Conservation (phyloP, 2,113 vertebrate genomes). For the Tonatia bakeri region DNA sequence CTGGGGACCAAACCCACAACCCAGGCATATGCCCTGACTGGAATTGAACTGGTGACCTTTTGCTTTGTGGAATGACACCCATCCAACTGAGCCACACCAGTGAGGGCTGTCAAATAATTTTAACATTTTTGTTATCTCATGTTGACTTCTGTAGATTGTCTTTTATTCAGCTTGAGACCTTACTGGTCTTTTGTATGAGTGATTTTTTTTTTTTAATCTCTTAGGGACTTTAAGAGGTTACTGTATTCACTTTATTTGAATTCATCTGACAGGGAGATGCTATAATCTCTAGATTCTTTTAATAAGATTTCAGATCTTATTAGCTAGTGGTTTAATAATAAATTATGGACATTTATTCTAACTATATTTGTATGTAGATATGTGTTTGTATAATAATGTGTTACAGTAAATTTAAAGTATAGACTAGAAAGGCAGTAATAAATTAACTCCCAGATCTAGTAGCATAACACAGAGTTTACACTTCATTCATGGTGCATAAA, state of each 20-base stretch:
- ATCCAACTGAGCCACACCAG: no score
- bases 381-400: not conserved
- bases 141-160: not conserved
- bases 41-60: no score
- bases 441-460: not conserved
- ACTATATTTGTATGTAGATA: not conserved
- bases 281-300: conserved; percentile 17
- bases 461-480: not conserved
- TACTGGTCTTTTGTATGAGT: not conserved
- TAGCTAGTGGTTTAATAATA: not conserved
- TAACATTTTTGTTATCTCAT: not conserved
- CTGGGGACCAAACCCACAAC: no score
- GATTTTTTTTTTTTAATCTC: not conserved
- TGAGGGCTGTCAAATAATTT: not conserved
- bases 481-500: not conserved
- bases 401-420: not conserved
- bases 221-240: not conserved
- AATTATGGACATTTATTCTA: not conserved
- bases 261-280: not conserved
- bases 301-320: not conserved
- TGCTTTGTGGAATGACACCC: no score
- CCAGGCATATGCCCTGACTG: no score
- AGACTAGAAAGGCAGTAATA: not conserved
- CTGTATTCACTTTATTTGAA: not conserved
- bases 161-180: not conserved